A percentile compares a stretch with the other conserved stretches of the same genome.
Conservation (phyloP, 2,888 invertebrate species). For the Cerastis leucographa region DNA sequence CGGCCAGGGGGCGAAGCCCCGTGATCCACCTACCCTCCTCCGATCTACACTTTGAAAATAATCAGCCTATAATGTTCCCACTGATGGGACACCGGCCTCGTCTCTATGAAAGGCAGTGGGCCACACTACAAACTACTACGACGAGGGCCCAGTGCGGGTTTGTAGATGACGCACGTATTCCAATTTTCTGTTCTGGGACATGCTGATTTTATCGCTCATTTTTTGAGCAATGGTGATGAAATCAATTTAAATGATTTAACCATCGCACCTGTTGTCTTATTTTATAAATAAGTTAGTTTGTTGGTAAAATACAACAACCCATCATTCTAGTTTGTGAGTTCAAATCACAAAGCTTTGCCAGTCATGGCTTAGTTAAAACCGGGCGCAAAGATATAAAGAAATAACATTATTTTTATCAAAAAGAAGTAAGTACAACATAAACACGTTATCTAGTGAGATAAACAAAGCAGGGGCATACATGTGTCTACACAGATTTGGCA, state of each 20-base stretch:
- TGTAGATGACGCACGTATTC: not conserved
- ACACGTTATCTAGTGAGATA: conserved; percentile 50
- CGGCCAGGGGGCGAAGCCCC: too few relatives aligned
- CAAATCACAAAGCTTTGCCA: not conserved
- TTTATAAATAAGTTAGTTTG: too few relatives aligned
- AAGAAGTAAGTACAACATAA: conserved; percentile 20
- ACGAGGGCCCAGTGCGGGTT: not conserved
- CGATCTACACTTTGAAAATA: too few relatives aligned
- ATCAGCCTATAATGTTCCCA: not conserved
- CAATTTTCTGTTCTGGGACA: too few relatives aligned
- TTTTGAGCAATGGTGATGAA: too few relatives aligned
- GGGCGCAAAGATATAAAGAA: conserved; percentile 18
- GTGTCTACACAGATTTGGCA: conserved; percentile 36
- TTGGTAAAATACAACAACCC: not conserved
- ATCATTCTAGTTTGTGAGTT: not conserved
- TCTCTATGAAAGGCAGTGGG: not conserved
- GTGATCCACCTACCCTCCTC: too few relatives aligned
- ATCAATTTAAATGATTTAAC: too few relatives aligned
- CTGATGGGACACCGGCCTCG: not conserved
- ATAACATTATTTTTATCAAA: conserved; percentile 39
- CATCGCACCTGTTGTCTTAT: too few relatives aligned
- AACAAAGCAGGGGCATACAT: conserved; percentile 38
- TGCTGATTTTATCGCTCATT: too few relatives aligned
- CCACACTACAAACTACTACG: too few relatives aligned
- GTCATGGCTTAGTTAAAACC: conserved; percentile 17